These are phyloP conservation scores for Alouatta palliata DNA, from an alignment of 2,113 vertebrate species.

Conservation along the genomic window DNA sequence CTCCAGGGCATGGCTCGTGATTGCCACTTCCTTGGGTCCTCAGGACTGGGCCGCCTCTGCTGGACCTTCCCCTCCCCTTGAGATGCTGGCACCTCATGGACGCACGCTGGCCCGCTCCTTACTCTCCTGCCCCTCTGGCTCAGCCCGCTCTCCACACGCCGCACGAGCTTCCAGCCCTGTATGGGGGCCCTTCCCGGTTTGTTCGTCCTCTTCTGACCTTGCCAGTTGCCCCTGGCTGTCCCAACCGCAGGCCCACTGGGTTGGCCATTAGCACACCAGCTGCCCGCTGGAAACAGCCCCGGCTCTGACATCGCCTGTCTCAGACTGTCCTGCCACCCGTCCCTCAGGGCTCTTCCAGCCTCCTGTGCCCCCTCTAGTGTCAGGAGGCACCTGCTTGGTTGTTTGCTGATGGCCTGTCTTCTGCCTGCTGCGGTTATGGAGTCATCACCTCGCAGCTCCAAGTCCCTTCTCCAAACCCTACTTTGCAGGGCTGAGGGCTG, in stretches of 20 bases:
- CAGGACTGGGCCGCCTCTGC: background rate
- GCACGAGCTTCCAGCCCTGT: background rate
- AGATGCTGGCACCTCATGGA: background rate
- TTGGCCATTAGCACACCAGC: background rate
- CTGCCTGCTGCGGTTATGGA: no score
- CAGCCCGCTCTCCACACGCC: background rate
- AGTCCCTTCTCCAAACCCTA: no score
- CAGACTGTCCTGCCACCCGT: background rate
- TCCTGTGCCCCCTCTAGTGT: background rate
- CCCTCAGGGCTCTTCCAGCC: no score
- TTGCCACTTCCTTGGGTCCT: background rate
- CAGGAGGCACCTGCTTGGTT: background rate
- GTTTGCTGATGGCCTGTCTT: background rate
- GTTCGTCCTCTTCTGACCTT: background rate
- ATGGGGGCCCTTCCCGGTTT: no score
- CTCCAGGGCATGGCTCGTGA: background rate
- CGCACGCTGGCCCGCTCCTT: background rate
- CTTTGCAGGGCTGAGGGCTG: background rate
- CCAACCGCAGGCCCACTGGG: background rate
- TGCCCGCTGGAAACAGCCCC: background rate
- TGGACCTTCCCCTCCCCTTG: background rate
- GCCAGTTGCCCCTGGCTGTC: fast-evolving
- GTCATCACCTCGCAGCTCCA: background rate
- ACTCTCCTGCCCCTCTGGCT: background rate
- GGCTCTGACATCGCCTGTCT: background rate